Percentiles rank a stretch among this genome's conserved stretches.
Conservation (phyloP, 1,140 invertebrate species). For the Heliconius nattereri region DNA sequence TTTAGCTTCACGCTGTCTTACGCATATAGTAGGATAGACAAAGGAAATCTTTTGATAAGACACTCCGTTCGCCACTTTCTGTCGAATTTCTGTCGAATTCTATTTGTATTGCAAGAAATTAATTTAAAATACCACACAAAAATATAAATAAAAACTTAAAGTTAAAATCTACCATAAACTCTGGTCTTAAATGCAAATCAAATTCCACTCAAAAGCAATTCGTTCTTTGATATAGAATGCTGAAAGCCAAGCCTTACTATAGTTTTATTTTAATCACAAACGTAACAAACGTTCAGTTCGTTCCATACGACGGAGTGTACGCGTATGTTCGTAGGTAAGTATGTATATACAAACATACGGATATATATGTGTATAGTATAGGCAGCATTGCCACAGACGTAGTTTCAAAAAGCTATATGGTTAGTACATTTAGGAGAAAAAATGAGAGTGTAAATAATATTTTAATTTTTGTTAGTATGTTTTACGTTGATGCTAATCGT, state of each 20-base stretch:
- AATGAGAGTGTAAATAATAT: not conserved
- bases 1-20: not conserved
- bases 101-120: not conserved
- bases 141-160: slow-evolving; percentile 5
- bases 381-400: not conserved
- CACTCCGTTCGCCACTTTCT: not conserved
- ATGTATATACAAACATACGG: not conserved
- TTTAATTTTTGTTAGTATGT: not conserved
- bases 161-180: not conserved
- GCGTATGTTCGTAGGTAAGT: not conserved
- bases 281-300: slow-evolving; percentile 9
- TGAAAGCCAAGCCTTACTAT: slow-evolving; percentile 1
- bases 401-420: slow-evolving; percentile 4
- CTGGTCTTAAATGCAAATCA: slow-evolving; percentile 11
- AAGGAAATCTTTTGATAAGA: not conserved
- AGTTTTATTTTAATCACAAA: slow-evolving; percentile 15
- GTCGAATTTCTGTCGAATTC: not conserved
- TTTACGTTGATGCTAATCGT: not conserved
- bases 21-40: not conserved
- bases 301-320: not conserved
- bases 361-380: not conserved
- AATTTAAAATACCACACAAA: not conserved
- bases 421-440: not conserved
- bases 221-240: slow-evolving; percentile 10
- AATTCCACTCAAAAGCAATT: slow-evolving; percentile 7